Evolutionary conservation across 2,797 vertebrate genomes (phyloP).

Genomic region (Platalea minor): DNA sequence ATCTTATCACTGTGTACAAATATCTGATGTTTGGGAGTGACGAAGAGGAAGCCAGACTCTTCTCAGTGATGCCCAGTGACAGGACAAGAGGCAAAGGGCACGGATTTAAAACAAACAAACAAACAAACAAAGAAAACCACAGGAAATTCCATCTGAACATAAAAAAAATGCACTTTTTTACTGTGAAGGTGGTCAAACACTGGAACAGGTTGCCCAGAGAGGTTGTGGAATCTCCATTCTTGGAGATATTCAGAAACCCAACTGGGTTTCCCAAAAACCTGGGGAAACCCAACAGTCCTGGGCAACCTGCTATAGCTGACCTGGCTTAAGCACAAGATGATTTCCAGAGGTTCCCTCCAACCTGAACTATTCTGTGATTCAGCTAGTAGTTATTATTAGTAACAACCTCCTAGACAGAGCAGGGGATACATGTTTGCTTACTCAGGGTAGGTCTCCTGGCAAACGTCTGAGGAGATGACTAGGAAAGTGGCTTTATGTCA

Average conservation of each 20-base stretch:
- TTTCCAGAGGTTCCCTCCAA: not conserved
- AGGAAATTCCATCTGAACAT: not conserved
- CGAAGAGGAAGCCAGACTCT: not conserved
- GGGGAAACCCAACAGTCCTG: not conserved
- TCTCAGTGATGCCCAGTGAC: not conserved
- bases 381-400: not conserved
- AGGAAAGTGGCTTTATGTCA: not conserved
- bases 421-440: fast-evolving
- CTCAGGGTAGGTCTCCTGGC: not conserved
- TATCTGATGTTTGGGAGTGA: not conserved
- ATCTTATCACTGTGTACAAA: not conserved
- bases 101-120: not conserved
- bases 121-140: too few species aligned
- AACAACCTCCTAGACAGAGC: not conserved
- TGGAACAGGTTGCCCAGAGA: not conserved
- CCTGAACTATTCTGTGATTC: not conserved
- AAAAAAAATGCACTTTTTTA: not conserved
- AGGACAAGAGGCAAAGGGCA: not conserved
- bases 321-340: not conserved
- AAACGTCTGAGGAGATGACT: not conserved
- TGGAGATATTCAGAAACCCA: not conserved
- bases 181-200: not conserved
- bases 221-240: not conserved
- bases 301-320: not conserved
- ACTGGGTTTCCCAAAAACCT: not conserved